These are phyloP conservation scores for Poecilobothrus nobilitatus DNA, from an alignment of 2,888 invertebrate genomes.

Conservation along the genomic window DNA sequence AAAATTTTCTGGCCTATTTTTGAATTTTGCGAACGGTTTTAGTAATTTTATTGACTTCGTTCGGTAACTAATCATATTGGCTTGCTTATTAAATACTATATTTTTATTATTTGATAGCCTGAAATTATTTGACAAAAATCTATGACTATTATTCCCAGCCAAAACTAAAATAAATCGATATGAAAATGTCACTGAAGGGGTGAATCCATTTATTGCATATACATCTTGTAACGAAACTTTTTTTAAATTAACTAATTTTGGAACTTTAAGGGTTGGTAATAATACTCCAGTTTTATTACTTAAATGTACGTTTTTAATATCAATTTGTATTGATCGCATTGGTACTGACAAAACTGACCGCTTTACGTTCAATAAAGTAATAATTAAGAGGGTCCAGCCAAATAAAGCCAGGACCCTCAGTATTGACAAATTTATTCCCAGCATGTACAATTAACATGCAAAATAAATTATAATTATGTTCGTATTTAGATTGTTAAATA, in stretches of 20 bases:
- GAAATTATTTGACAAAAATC: conserved; percentile 4
- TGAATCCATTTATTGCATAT: background rate
- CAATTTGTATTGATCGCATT: background rate
- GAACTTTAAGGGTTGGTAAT: background rate
- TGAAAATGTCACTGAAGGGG: background rate
- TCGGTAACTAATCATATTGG: conserved; percentile 20
- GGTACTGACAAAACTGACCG: background rate
- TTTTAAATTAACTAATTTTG: background rate
- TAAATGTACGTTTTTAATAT: background rate
- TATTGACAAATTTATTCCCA: conserved; percentile 40
- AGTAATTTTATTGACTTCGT: conserved; percentile 19
- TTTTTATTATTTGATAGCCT: background rate
- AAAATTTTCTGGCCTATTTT: too few relatives aligned
- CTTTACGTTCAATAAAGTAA: conserved; percentile 32
- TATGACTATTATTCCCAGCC: background rate
- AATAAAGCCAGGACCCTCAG: conserved; percentile 46
- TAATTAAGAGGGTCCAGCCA: conserved; percentile 41
- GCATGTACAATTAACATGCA: conserved; percentile 36
- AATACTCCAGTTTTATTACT: background rate
- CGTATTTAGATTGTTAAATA: too few relatives aligned
- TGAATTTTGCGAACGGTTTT: background rate
- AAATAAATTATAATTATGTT: background rate
- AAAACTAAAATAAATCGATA: background rate
- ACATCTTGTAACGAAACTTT: background rate
- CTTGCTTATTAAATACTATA: conserved; percentile 7